Percentiles rank a stretch among this genome's conserved stretches.
These are phyloP conservation scores for Mugil cephalus DNA, from an alignment of 2,113 vertebrate species.

Conservation along the genomic window DNA sequence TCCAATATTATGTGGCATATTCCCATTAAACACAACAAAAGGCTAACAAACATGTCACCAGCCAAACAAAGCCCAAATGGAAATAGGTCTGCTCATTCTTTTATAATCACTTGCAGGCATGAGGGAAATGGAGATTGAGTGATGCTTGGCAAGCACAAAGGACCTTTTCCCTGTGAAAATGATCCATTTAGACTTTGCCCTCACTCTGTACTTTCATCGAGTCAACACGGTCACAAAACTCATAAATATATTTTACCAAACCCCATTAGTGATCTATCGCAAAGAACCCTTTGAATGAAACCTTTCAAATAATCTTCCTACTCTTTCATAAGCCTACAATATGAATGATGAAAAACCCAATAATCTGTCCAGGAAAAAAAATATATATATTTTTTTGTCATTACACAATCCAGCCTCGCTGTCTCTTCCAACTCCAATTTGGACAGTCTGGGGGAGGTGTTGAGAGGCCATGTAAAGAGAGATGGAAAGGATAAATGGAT, in stretches of 20 bases:
- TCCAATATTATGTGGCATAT: constrained; percentile 25
- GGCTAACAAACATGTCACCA: constrained; percentile 56
- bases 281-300: constrained; percentile 51
- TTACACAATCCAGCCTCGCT: constrained; percentile 39
- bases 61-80: constrained; percentile 55
- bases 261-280: constrained; percentile 41
- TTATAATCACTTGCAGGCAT: constrained; percentile 44
- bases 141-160: constrained; percentile 44
- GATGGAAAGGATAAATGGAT: constrained; percentile 67
- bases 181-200: constrained; percentile 47
- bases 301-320: constrained; percentile 50
- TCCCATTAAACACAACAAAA: constrained; percentile 59
- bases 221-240: constrained; percentile 58
- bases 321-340: constrained; percentile 48
- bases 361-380: constrained; percentile 44
- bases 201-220: constrained; percentile 43
- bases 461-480: constrained; percentile 30
- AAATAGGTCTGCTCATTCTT: constrained; percentile 57
- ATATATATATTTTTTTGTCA: constrained; percentile 43
- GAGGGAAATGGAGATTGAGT: constrained; percentile 55
- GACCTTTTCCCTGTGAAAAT: constrained; percentile 47
- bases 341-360: constrained; percentile 57
- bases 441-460: constrained; percentile 33
- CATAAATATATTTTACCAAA: constrained; percentile 59
- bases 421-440: constrained; percentile 56